Evolutionary conservation across 1,140 invertebrate species (phyloP), one percentile per base, ranked within the genome.

Genomic region (Nymphalis io): DNA sequence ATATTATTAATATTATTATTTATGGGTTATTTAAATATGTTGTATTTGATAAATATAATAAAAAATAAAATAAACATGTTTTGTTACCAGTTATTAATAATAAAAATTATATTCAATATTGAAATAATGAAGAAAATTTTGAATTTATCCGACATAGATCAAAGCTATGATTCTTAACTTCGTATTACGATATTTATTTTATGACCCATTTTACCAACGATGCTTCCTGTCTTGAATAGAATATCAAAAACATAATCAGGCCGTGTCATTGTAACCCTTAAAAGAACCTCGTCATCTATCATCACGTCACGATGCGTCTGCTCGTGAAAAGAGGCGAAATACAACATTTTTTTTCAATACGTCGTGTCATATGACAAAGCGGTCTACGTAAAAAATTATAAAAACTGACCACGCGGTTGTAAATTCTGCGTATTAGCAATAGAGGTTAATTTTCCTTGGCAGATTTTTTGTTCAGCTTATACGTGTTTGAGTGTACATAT

Each of bases 271-370:
- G 64, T 70, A 68, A 51, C 46, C 44, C 58, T 27, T 68, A 62
- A 62, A 64, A 33, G 69, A 71, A 74, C 69, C 64, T 64, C 65
- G 40, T 75, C 73, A 75, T 75, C 70, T 66, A 75, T 75, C 73
- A 75, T 60, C 69, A 57, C 66, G 55, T 62, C 70, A 75, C 61
- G 46, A 51, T 51, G 46, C 46, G 69, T 75, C 70, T 75, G 70
- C 61, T 59, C 40, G 44, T 75, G 73, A 75, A 75, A 72, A 71
- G 66, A 68, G 61, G 70, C 69, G 64, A 60, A 75, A 74, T 64
- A 70, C 68, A 61, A 75, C 70, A 70, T 75, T 51, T 51, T 51
- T 71, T 75, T 75, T 75, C 73, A 75, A 75, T 72, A 64, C 57
- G 57, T 61, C 69, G 55, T 72, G 65, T 65, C 71, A 65, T 60